Evolutionary conservation across 2,797 vertebrate species (phyloP).

Genomic region (Lacerta viridis): DNA sequence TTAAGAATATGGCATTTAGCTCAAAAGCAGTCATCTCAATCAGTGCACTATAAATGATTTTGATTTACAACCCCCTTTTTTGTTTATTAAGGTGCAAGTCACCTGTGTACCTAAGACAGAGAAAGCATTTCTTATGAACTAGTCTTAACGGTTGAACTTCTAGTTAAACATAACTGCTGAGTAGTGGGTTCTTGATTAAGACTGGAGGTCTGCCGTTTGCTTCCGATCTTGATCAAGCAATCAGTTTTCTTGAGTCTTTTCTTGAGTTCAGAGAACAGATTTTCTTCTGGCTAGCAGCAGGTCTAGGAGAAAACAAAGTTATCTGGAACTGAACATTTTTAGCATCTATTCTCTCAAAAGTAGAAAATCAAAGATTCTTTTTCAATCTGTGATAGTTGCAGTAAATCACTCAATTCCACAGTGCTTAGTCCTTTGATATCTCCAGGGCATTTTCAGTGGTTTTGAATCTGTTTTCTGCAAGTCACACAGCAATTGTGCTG

Average conservation of each 20-base stretch:
- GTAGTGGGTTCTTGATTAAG: slow-evolving; percentile 9
- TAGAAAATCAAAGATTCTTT: not conserved
- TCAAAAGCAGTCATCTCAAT: slow-evolving; percentile 32
- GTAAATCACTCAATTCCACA: not conserved
- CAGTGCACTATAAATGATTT: not conserved
- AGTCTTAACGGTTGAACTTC: slow-evolving; percentile 21
- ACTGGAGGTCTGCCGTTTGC: slow-evolving; percentile 34
- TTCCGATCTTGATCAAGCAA: slow-evolving; percentile 44
- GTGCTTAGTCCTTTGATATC: not conserved
- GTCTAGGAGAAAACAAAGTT: slow-evolving; percentile 3
- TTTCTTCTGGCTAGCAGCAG: not conserved
- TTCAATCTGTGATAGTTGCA: not conserved
- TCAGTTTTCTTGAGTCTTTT: slow-evolving; percentile 42
- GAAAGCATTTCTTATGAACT: slow-evolving; percentile 19
- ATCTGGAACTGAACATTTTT: slow-evolving; percentile 7
- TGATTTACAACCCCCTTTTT: not conserved
- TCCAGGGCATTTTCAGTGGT: slow-evolving; percentile 11
- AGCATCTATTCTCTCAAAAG: not conserved
- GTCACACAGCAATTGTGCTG: not conserved
- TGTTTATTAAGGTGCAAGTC: slow-evolving; percentile 31
- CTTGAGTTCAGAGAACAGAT: not conserved
- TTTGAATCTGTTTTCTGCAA: not conserved
- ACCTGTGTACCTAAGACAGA: not conserved
- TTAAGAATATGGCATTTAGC: slow-evolving; percentile 37
- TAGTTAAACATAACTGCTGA: slow-evolving; percentile 21